Evolutionary conservation across 35 echinoderm and acorn worm species (phyloP), one percentile per base, ranked within the genome.

Genomic region (Ptychodera flava): DNA sequence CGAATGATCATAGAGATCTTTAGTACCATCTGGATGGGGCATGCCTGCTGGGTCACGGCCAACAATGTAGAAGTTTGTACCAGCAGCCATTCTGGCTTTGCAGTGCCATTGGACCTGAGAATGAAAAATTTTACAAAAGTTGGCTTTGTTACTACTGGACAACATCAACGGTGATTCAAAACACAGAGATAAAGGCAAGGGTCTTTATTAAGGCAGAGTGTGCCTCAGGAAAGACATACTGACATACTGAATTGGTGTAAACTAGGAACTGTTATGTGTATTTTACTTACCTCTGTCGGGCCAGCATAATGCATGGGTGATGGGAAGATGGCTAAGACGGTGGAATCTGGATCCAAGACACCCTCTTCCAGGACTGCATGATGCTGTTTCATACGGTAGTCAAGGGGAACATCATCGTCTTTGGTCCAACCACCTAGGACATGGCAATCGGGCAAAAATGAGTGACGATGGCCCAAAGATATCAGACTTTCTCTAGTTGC

Each of bases 251-350:
- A n/a, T n/a, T n/a, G n/a, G n/a, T n/a, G n/a, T n/a, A n/a, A n/a
- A n/a, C n/a, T n/a, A n/a, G n/a, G n/a, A n/a, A n/a, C n/a, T n/a
- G n/a, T n/a, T n/a, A n/a, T n/a, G n/a, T n/a, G n/a, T n/a, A n/a
- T n/a, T n/a, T n/a, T n/a, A 22, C 85, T 93, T 64, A 97, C 94
- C 87, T 97, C 95, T 88, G 95, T 97, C 77, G 95, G 95, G 78
- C 95, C 95, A 80, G 95, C 95, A 33, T 97, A 97, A 90, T 91
- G 93, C 95, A 97, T 97, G 1, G 95, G 95, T 78, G 95, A 97
- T 64, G 95, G 95, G 90, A 97, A 97, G 85, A 97, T 97, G 29
- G 95, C 95, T 1, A 97, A 75, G 0, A 97, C 95, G 37, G 95
- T 97, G 35, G 86, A 86, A 45, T 88, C 90, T 76, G 92, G 92